Conservation (phyloP, 2,113 vertebrate species). For the Brachionichthys hirsutus region DNA sequence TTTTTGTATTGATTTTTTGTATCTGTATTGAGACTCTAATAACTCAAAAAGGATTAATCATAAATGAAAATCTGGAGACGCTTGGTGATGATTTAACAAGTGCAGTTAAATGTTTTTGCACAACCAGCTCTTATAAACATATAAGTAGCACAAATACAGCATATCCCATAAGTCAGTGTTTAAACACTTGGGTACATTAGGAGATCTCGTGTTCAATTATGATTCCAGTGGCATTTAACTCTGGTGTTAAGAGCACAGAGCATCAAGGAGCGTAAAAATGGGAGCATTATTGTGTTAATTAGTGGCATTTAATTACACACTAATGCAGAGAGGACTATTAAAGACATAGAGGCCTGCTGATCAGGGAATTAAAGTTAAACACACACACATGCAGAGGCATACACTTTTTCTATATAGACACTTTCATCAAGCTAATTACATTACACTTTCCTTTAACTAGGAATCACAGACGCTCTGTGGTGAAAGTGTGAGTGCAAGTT, state of each 20-base stretch:
- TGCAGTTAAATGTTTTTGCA: conserved; percentile 32
- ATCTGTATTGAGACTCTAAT: too few relatives aligned
- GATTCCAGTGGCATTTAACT: conserved; percentile 60
- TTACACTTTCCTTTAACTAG: conserved; percentile 61
- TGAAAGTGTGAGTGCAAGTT: conserved; percentile 46
- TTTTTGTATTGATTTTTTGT: too few relatives aligned
- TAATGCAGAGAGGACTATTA: conserved; percentile 72
- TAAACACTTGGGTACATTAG: conserved; percentile 49
- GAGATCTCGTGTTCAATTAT: conserved; percentile 56
- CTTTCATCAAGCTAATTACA: conserved; percentile 34
- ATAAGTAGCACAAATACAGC: conserved; percentile 4
- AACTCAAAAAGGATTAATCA: not conserved
- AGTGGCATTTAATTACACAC: conserved; percentile 74
- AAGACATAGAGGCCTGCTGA: conserved; percentile 71
- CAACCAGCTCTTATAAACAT: not conserved
- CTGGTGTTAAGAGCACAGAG: conserved; percentile 57
- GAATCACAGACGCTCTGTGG: conserved; percentile 62
- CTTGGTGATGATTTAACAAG: conserved; percentile 15
- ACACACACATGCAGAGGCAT: conserved; percentile 21
- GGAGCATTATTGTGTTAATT: conserved; percentile 75
- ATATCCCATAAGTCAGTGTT: conserved; percentile 31
- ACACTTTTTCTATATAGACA: conserved; percentile 31
- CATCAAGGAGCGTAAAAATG: conserved; percentile 71
- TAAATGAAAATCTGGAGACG: not conserved
- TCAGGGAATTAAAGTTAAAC: conserved; percentile 66